Base-by-base conservation (phyloP, 37 sponge, comb jelly and placozoan genomes). In the Hormiphora californensis region DNA sequence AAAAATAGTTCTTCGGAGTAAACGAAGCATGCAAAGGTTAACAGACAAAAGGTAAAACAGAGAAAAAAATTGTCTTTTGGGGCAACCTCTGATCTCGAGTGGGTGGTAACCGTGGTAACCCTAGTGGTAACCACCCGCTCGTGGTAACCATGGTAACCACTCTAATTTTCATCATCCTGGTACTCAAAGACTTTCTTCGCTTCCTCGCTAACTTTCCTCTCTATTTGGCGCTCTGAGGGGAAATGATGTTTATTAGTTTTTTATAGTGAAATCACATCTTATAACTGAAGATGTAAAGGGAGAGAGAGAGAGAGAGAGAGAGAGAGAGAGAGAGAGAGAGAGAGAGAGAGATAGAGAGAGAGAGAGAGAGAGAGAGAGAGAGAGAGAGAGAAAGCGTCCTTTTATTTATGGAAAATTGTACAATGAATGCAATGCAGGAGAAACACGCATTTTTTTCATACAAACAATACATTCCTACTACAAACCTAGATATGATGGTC, bases 241-340 rank as follows among this genome's bases (percentile, higher is more conserved):
- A 33, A 17, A 46, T 46, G 51, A 46, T 12, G 12, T 46, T n/a
- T n/a, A n/a, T n/a, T n/a, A n/a, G n/a, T n/a, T n/a, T n/a, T n/a
- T n/a, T n/a, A n/a, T n/a, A n/a, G n/a, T n/a, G n/a, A n/a, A n/a
- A n/a, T n/a, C n/a, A n/a, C n/a, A n/a, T n/a, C n/a, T n/a, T n/a
- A n/a, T n/a, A n/a, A n/a, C n/a, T 22, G 38, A 30, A 32, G 40
- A 21, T 30, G 55, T 0, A 4, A 27, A 37, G 1, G 34, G 1
- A 19, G 31, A 38, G 36, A 36, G 55, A 54, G 40, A 61, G 63
- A 0, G 23, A 59, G 41, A 35, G 40, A 87, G 63, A 59, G 63
- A 87, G 87, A 61, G 63, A 61, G 87, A 87, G 63, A 12, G 63
- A 59, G 87, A 63, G 41, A 87, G 68, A 40, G 53, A 63, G 67